These are phyloP conservation scores for Malurus cyaneus DNA, from an alignment of 2,113 vertebrate species.

Conservation along the genomic window DNA sequence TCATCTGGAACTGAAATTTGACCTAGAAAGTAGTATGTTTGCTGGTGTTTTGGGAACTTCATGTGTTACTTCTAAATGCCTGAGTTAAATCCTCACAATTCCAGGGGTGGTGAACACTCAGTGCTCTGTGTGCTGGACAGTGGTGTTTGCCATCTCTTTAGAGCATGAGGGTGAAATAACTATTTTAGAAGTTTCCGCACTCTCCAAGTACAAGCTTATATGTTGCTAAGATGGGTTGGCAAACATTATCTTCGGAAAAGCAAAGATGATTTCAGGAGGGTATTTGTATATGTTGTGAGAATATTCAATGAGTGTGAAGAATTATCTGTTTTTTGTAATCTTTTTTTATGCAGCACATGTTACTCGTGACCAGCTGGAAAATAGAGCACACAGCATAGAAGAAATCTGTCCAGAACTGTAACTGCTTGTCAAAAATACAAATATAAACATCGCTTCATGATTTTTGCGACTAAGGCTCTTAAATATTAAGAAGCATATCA, in stretches of 20 bases:
- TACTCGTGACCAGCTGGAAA: slow-evolving; percentile 69
- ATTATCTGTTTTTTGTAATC: background rate
- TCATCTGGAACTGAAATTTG: background rate
- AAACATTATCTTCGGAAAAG: background rate
- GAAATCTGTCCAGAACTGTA: slow-evolving; percentile 69
- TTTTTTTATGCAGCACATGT: slow-evolving; percentile 69
- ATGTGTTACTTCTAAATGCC: background rate
- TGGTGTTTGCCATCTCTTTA: background rate
- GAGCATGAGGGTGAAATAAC: background rate
- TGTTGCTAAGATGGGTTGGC: background rate
- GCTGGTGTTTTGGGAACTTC: background rate
- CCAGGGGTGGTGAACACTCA: background rate
- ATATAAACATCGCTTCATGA: slow-evolving; percentile 67
- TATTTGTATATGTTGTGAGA: background rate
- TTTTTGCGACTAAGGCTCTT: slow-evolving; percentile 68
- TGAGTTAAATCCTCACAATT: background rate
- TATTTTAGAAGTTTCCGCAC: background rate
- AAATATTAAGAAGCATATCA: slow-evolving; percentile 67
- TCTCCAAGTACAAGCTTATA: background rate
- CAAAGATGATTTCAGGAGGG: background rate
- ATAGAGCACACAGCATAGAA: slow-evolving; percentile 71
- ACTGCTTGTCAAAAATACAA: slow-evolving; percentile 67
- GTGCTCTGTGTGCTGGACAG: background rate
- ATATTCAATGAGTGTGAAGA: background rate
- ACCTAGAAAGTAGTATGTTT: background rate